These are phyloP conservation scores for Hermaeophaga mercurialis DNA, from an alignment of 2,888 invertebrate genomes.

Conservation along the genomic window DNA sequence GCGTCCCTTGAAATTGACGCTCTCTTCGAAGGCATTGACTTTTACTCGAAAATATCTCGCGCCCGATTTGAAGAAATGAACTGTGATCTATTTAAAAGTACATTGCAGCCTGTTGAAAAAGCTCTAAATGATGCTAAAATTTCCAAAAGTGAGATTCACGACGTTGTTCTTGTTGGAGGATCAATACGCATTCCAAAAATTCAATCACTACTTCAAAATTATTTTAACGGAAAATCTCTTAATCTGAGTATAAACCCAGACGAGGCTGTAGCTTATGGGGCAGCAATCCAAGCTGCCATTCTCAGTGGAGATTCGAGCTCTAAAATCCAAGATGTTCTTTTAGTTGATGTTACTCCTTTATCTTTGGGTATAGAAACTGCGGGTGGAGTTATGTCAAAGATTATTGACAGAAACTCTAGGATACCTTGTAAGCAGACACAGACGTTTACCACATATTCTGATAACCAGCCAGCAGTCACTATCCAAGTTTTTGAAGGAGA, in stretches of 20 bases:
- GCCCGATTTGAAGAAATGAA: conserved; percentile 60
- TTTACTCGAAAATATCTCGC: conserved; percentile 57
- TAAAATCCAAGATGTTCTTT: conserved; percentile 66
- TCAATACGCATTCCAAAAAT: conserved; percentile 82
- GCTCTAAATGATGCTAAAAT: conserved; percentile 69
- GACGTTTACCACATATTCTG: conserved; percentile 70
- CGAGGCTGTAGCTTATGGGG: conserved; percentile 58
- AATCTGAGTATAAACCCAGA: conserved; percentile 55
- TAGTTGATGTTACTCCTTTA: conserved; percentile 66
- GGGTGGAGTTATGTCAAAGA: conserved; percentile 78
- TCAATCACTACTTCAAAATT: conserved; percentile 76
- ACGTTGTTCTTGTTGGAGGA: conserved; percentile 82
- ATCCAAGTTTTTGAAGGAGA: conserved; percentile 72
- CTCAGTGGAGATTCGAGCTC: conserved; percentile 62
- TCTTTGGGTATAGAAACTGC: conserved; percentile 80
- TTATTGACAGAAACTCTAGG: conserved; percentile 72
- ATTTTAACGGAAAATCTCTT: conserved; percentile 67
- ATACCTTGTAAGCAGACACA: conserved; percentile 69
- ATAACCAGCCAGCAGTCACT: conserved; percentile 68
- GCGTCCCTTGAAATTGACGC: conserved; percentile 25
- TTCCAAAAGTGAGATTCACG: conserved; percentile 76
- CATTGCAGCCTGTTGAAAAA: conserved; percentile 62
- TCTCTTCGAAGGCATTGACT: conserved; percentile 68
- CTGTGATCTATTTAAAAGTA: conserved; percentile 70
- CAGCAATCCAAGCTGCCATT: conserved; percentile 66